Evolutionary conservation across 1,140 invertebrate species (phyloP).

Genomic region (Diachasma alloeum): DNA sequence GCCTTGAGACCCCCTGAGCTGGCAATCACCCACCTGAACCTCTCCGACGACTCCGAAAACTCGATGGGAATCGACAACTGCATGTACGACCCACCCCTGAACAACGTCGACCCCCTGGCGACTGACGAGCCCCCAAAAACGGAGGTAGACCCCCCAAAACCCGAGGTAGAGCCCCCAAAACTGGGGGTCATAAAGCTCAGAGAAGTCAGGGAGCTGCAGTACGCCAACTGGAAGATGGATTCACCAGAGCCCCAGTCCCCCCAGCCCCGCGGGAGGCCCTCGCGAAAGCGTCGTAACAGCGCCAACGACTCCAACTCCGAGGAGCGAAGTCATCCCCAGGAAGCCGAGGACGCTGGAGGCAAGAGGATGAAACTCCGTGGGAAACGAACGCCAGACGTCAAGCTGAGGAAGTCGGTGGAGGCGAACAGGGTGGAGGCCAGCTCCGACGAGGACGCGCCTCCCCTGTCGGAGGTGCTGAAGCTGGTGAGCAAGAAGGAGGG

Average conservation of each 20-base stretch:
- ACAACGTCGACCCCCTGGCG: constrained; percentile 49
- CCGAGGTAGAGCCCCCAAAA: no score
- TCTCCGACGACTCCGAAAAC: constrained; percentile 41
- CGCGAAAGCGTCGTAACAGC: constrained; percentile 56
- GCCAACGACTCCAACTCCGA: constrained; percentile 52
- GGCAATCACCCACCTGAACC: not conserved
- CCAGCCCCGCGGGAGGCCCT: constrained; percentile 41
- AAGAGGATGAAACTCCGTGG: constrained; percentile 66
- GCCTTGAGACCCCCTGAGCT: not conserved
- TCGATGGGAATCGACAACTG: constrained; percentile 52
- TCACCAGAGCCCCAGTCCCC: constrained; percentile 32
- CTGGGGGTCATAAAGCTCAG: no score
- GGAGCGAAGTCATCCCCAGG: constrained; percentile 33
- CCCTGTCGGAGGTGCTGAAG: constrained; percentile 34
- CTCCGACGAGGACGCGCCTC: constrained; percentile 52
- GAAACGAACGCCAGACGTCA: constrained; percentile 63
- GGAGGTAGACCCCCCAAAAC: no score
- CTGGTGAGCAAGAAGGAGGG: not conserved
- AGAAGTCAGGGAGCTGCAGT: constrained; percentile 44
- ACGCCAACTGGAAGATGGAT: constrained; percentile 55
- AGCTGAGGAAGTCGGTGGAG: constrained; percentile 68
- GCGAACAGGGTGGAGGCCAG: constrained; percentile 59
- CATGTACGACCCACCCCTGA: constrained; percentile 42
- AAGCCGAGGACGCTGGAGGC: constrained; percentile 53
- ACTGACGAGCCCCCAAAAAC: constrained; percentile 39